Base-by-base conservation (phyloP, 2,888 invertebrate species). In the Chrysomela aeneicollis region DNA sequence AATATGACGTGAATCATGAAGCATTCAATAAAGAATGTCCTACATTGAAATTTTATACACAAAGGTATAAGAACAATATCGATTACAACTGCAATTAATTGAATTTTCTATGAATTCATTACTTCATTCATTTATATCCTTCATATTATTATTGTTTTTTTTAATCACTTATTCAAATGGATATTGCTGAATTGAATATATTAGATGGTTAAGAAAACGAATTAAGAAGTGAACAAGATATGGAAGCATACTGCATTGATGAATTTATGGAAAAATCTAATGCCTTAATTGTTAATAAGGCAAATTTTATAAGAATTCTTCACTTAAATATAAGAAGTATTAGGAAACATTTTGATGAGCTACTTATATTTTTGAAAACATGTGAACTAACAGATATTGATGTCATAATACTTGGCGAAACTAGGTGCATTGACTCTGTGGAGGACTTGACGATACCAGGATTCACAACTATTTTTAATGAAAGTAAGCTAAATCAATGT, bases 1-100 rank as follows among this genome's bases (percentile, higher is more conserved):
- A 30, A 22, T 18, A 26, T 30, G 47, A 61, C 6, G 18, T 30
- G 15, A 30, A 61, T 26, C 61, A 61, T 30, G 53, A 46, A 61
- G 53, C 46, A 17, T 12, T 10, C 12, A 46, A 35, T 15, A 19
- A 12, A 35, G 59, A 60, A 0, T 60, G 59, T 26, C 54, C 53
- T 10, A 52, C 61, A 9, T 47, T 26, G 3, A 22, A 49, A 19
- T 49, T 12, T n/a, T 49, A 19, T 12, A 4, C 12, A 9, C 19
- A 49, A n/a, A 49, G 19, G 19, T 8, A 19, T 1, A 49, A 19
- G 4, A 49, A 49, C 9, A 18, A 10, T 6, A 49, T 19, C 4
- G 49, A 49, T 12, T 49, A 49, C 19, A 1, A 12, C 42, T 10
- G 9, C 15, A n/a, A 15, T n/a, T 4, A 42, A 18, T 3, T n/a